These are phyloP conservation scores for Drosophila macrospina DNA, from an alignment of 2,888 invertebrate genomes.

Conservation along the genomic window DNA sequence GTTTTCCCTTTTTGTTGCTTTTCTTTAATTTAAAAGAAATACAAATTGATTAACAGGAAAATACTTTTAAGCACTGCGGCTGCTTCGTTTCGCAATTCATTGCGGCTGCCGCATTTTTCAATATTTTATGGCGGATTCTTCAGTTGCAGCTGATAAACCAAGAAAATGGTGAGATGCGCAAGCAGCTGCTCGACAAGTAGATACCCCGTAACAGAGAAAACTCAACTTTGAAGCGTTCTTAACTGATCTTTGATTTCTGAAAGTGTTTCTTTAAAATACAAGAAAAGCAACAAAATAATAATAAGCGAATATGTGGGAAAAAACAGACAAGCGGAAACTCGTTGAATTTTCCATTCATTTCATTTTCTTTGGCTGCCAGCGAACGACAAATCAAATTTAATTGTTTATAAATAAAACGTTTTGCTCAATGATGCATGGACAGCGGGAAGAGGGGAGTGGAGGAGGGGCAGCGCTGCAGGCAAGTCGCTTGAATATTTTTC, in stretches of 20 bases:
- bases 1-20: slow-evolving; percentile 14
- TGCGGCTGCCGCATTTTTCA: slow-evolving; percentile 73
- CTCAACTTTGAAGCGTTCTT: neutral
- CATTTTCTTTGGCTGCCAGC: slow-evolving; percentile 50
- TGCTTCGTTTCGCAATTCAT: slow-evolving; percentile 52
- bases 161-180: slow-evolving; percentile 5
- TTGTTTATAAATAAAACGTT: slow-evolving; percentile 82
- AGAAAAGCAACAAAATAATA: slow-evolving; percentile 28
- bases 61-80: slow-evolving; percentile 71
- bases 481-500: slow-evolving; percentile 10
- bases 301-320: neutral
- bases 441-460: neutral
- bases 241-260: neutral
- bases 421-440: slow-evolving; percentile 67
- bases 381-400: slow-evolving; percentile 80
- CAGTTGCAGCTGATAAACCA: slow-evolving; percentile 39
- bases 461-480: neutral
- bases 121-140: slow-evolving; percentile 63
- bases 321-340: slow-evolving; percentile 56
- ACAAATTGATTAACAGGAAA: slow-evolving; percentile 77
- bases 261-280: slow-evolving; percentile 2
- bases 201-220: neutral
- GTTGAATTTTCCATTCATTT: slow-evolving; percentile 31
- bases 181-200: neutral
- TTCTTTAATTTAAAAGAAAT: slow-evolving; percentile 43